Conservation (phyloP, 2,888 invertebrate genomes). For the Dicyrtoma fusca region DNA sequence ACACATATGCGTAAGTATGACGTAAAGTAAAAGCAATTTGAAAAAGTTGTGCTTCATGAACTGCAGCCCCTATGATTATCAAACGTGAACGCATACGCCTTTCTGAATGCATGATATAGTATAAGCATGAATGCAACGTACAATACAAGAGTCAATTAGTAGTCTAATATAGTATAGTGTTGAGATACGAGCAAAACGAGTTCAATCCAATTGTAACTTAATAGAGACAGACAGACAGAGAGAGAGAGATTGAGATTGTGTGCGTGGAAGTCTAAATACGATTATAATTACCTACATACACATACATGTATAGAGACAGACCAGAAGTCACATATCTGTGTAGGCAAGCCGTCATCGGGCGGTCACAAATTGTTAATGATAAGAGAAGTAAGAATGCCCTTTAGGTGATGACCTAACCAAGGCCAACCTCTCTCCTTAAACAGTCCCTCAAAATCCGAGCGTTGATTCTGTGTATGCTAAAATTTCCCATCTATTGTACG, state of each 20-base stretch:
- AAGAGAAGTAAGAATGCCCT: constrained; percentile 34
- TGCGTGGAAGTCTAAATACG: not conserved
- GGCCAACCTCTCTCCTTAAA: constrained; percentile 29
- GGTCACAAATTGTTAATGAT: constrained; percentile 20
- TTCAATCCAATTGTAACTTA: not conserved
- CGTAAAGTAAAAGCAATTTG: too few relatives aligned
- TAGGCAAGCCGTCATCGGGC: not conserved
- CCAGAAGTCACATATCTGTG: too few relatives aligned
- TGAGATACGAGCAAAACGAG: not conserved
- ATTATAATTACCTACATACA: not conserved
- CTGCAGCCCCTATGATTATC: too few relatives aligned
- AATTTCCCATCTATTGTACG: constrained; percentile 4
- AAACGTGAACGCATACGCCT: too few relatives aligned
- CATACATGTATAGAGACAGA: not conserved
- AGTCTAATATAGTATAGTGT: too few relatives aligned
- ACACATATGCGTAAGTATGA: too few relatives aligned
- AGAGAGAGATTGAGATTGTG: not conserved
- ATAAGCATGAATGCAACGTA: too few relatives aligned
- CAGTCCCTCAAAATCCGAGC: not conserved
- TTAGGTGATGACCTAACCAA: constrained; percentile 41
- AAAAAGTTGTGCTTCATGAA: too few relatives aligned
- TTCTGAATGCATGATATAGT: too few relatives aligned
- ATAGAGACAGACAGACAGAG: not conserved
- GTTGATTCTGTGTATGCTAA: constrained; percentile 1
- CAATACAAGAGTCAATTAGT: too few relatives aligned